Evolutionary conservation across 2,797 vertebrate species (phyloP), one percentile per base, ranked within the genome.

Genomic region (Oryzias dopingdopingensis): DNA sequence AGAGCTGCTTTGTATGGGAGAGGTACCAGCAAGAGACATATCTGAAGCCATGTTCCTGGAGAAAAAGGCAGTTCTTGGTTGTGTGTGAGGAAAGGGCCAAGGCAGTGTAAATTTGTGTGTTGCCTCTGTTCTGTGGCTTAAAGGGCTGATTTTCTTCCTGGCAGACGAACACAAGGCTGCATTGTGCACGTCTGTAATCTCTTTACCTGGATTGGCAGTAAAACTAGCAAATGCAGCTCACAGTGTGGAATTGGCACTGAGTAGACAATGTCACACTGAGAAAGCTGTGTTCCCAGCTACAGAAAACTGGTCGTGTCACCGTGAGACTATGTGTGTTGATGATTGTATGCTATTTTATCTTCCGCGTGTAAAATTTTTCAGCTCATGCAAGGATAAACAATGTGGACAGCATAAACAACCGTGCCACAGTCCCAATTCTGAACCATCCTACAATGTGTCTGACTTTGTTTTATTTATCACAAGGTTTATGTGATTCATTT

Each of bases 171-270:
- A 92, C 88, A 91, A 88, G 89, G 80, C 86, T 82, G 88, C 81
- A 91, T 92, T 92, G 92, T 93, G 89, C 88, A 82, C 74, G 84
- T 87, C 86, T 91, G 87, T 92, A 92, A 93, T 92, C 90, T 91
- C 85, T 90, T 92, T 92, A 92, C 92, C 91, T 92, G 89, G 88
- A 90, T 90, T 87, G 84, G 84, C 85, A 86, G 86, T 85, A 80
- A 87, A 83, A 80, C 86, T 83, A 86, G 84, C 81, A 85, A 83
- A 81, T 83, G 81, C 81, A 79, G 84, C 86, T 84, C 80, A 73
- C 83, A 83, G 82, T 86, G 87, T 81, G 80, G 85, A 87, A 85
- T 85, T 86, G 86, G 87, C 87, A 86, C 85, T n/a, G 76, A 83
- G 68, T 83, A 89, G 87, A 86, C 87, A 87, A 84, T 86, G 89